Evolutionary conservation across 2,797 vertebrate species (phyloP).

Genomic region (Pantherophis alleghaniensis): DNA sequence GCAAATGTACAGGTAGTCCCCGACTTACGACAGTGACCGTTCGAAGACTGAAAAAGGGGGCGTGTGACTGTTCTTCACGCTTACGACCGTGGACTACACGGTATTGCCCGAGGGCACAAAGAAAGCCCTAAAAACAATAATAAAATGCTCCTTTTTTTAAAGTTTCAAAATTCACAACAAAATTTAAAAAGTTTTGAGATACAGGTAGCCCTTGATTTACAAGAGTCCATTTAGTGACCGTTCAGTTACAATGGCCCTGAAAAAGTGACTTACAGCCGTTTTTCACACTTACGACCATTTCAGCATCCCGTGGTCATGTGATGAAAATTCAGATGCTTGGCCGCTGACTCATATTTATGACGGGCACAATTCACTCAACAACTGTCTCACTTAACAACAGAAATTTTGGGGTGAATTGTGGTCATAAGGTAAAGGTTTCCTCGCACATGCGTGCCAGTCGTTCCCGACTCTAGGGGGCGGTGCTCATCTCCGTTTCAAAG

Average conservation of each 20-base stretch:
- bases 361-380: background rate
- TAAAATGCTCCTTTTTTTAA: background rate
- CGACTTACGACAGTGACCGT: background rate
- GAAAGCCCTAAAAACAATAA: background rate
- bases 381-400: background rate
- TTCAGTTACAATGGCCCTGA: no score
- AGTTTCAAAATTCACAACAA: background rate
- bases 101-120: background rate
- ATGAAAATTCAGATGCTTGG: background rate
- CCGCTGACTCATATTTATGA: background rate
- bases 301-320: background rate
- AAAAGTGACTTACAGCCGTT: background rate
- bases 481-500: no score
- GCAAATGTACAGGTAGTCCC: background rate
- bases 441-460: no score
- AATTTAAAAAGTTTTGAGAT: background rate
- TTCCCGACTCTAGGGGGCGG: no score
- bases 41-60: background rate
- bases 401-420: background rate
- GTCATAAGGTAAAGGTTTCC: background rate
- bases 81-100: background rate
- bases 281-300: background rate
- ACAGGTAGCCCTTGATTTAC: no score
- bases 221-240: no score
- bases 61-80: background rate